Conservation (phyloP, 2,888 invertebrate genomes). For the Lobophora halterata region DNA sequence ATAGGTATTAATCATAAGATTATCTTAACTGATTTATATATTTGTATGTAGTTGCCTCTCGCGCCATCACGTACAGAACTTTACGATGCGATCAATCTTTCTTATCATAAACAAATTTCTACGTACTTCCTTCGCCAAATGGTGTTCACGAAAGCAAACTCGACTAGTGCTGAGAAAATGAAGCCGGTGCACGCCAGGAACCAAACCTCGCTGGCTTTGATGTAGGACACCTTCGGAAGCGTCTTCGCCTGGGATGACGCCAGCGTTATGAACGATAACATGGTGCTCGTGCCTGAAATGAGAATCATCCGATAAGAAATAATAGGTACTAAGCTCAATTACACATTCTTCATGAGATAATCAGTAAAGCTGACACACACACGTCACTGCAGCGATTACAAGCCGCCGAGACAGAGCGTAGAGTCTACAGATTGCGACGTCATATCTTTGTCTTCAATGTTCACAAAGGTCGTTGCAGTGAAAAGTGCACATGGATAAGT, state of each 20-base stretch:
- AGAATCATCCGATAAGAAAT: constrained; percentile 13
- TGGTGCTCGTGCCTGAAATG: constrained; percentile 88
- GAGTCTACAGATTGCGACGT: too few relatives aligned
- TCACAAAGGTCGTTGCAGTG: too few relatives aligned
- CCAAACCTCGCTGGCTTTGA: constrained; percentile 95
- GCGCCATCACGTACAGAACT: constrained; percentile 5
- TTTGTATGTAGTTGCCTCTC: constrained; percentile 3
- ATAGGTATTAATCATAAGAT: constrained; percentile 9
- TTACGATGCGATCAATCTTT: constrained; percentile 15
- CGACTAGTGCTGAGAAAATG: constrained; percentile 91
- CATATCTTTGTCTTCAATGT: too few relatives aligned
- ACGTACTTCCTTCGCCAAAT: constrained; percentile 91
- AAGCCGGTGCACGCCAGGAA: constrained; percentile 92
- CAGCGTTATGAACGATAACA: constrained; percentile 92
- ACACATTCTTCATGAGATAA: constrained; percentile 2
- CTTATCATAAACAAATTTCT: constrained; percentile 13
- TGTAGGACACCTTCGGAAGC: constrained; percentile 93
- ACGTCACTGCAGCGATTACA: too few relatives aligned
- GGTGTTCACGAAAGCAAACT: constrained; percentile 94
- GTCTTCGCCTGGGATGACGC: constrained; percentile 92
- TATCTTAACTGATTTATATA: constrained; percentile 11
- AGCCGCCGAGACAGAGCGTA: too few relatives aligned
- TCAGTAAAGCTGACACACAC: constrained; percentile 1
- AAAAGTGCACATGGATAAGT: neutral
- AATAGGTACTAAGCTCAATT: neutral